Conservation (phyloP, 2,797 vertebrate species). For the Ptychobarbus kaznakovi region DNA sequence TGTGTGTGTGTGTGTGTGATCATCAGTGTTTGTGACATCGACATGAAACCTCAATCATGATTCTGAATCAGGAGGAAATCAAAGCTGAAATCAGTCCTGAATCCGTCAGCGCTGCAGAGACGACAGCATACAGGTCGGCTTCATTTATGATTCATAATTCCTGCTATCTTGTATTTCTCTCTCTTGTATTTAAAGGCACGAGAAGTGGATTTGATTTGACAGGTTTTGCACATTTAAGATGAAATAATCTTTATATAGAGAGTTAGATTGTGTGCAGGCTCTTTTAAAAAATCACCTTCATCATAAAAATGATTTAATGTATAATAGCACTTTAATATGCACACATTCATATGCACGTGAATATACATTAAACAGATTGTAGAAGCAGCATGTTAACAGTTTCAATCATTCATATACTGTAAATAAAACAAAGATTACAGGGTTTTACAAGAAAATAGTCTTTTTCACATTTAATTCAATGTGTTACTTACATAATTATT, state of each 20-base stretch:
- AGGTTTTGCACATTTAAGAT: neutral
- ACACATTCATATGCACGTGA: neutral
- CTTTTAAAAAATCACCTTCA: no score
- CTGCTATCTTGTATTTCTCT: neutral
- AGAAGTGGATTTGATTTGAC: neutral
- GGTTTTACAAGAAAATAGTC: neutral
- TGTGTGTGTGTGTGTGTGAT: neutral
- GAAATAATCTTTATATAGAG: neutral
- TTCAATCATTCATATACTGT: neutral
- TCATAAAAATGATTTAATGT: neutral
- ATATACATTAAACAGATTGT: neutral
- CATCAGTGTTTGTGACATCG: neutral
- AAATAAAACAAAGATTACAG: neutral
- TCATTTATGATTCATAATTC: neutral
- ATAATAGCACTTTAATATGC: neutral
- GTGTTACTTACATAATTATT: neutral
- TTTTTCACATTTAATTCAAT: neutral
- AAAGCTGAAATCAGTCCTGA: neutral
- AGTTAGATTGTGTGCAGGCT: neutral
- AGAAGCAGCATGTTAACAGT: neutral
- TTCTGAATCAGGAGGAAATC: neutral
- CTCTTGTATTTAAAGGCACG: neutral
- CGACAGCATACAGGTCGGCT: neutral
- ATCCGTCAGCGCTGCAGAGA: neutral
- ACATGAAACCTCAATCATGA: neutral